phyloP scores from a whole-genome alignment of 53 echinoderm and acorn worm genomes.

The Zoroaster sp. region DNA sequence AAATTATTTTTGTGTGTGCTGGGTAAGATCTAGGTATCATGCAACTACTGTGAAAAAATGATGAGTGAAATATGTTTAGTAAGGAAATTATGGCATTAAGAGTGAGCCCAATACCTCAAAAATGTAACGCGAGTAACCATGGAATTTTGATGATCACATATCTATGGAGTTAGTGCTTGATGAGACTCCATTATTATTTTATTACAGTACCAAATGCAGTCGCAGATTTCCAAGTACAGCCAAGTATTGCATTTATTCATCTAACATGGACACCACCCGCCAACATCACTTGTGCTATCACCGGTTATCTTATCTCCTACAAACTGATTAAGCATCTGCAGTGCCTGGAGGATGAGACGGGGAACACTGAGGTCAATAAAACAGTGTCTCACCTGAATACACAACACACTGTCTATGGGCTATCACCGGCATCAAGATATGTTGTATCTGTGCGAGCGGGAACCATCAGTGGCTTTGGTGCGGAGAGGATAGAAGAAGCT shows the following conservation, averaged over 20 bases:
- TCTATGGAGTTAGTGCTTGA: no score
- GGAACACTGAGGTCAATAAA: not conserved
- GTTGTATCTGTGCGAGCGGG: not conserved
- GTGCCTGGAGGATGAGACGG: not conserved
- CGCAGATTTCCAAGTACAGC: not conserved
- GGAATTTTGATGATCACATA: no score
- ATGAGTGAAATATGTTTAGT: no score
- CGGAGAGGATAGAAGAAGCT: not conserved
- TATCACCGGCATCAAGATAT: slow-evolving; percentile 4
- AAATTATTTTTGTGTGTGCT: no score
- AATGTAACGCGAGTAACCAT: no score
- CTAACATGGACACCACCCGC: not conserved
- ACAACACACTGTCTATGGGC: not conserved
- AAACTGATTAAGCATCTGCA: slow-evolving; percentile 6
- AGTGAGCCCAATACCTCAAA: no score
- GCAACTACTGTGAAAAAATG: no score
- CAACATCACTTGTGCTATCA: not conserved
- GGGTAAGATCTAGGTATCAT: no score
- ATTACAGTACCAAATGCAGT: not conserved
- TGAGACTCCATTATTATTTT: no score
- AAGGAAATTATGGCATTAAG: no score
- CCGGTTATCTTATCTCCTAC: not conserved
- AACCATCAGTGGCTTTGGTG: not conserved
- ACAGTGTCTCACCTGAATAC: not conserved
- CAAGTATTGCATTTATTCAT: not conserved